phyloP scores from a whole-genome alignment of 2,888 invertebrate species.

The Pseudolycoriella hygida region DNA sequence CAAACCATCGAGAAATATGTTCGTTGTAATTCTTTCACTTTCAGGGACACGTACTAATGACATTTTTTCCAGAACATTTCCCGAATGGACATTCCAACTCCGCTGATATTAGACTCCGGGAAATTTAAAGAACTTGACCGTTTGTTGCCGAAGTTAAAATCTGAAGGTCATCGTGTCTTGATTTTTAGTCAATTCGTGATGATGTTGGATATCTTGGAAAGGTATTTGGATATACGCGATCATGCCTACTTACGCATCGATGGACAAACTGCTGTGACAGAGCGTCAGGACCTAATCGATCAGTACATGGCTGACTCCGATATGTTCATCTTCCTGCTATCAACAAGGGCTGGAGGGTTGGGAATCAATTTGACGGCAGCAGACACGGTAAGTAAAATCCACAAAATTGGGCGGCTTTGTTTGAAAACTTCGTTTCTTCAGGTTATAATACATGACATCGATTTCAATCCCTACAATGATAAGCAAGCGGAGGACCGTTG shows the following conservation, averaged over 20 bases:
- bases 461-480: conserved; percentile 97
- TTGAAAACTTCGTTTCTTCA: too few relatives aligned
- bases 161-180: conserved; percentile 62
- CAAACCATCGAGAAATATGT: conserved; percentile 50
- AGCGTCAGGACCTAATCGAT: conserved; percentile 80
- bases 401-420: too few relatives aligned
- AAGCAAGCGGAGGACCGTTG: conserved; percentile 91
- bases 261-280: conserved; percentile 72
- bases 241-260: conserved; percentile 70
- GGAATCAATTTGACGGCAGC: conserved; percentile 90
- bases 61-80: conserved; percentile 36
- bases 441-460: conserved; percentile 80
- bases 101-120: conserved; percentile 63
- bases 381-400: conserved; percentile 61
- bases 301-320: conserved; percentile 59
- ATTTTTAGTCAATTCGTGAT: conserved; percentile 95
- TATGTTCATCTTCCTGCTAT: conserved; percentile 79
- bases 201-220: conserved; percentile 83
- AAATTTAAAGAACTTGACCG: conserved; percentile 70
- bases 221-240: conserved; percentile 57
- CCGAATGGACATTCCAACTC: conserved; percentile 43
- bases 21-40: conserved; percentile 16
- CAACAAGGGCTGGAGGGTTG: conserved; percentile 88
- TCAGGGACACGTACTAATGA: neutral
- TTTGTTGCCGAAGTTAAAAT: conserved; percentile 54